A percentile compares a stretch with the other conserved stretches of the same genome.
phyloP scores from a whole-genome alignment of 2,113 vertebrate species.

The Strix uralensis region DNA sequence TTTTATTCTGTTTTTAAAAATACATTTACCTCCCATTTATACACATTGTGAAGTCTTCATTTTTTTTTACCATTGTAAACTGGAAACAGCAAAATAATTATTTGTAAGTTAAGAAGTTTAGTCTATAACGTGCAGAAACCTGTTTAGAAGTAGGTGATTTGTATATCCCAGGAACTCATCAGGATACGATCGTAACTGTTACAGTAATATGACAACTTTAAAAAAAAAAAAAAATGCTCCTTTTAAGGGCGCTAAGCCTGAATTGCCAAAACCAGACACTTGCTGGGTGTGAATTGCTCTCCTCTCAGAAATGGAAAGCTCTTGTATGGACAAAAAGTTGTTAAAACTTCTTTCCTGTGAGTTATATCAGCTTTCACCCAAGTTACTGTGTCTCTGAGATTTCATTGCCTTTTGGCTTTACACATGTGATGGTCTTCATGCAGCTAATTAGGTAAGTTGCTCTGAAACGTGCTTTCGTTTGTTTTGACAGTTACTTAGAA shows the following conservation, averaged over 20 bases:
- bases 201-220: not conserved
- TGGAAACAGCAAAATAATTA: constrained; percentile 55
- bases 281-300: not conserved
- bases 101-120: constrained; percentile 38
- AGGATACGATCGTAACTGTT: not conserved
- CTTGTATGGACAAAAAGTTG: not conserved
- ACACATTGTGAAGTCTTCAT: constrained; percentile 61
- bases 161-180: constrained; percentile 36
- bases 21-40: constrained; percentile 63
- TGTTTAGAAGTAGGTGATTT: constrained; percentile 40
- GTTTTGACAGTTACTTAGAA: not conserved
- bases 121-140: not conserved
- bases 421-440: not conserved
- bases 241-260: not conserved
- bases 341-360: not conserved
- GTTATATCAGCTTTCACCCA: not conserved
- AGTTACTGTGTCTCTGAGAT: not conserved
- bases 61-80: constrained; percentile 59
- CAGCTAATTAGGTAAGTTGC: constrained; percentile 9
- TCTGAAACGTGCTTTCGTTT: not conserved
- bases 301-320: not conserved
- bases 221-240: not conserved
- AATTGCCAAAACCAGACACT: constrained; percentile 25
- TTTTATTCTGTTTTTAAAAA: constrained; percentile 72
- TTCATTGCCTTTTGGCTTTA: not conserved